Conservation (phyloP, 1,140 invertebrate species). For the Zaprionus africanus region DNA sequence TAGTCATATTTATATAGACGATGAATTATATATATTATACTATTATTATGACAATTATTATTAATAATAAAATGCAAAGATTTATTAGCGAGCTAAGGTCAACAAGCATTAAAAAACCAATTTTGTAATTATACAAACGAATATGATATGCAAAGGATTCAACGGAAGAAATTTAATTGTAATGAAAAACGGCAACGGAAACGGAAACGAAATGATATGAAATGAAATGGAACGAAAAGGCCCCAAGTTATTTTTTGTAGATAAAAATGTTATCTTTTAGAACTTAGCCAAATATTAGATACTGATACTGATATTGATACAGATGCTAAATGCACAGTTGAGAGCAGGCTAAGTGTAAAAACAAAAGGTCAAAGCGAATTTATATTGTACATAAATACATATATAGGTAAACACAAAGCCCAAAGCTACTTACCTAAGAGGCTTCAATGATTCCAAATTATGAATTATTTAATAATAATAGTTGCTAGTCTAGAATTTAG, state of each 20-base stretch:
- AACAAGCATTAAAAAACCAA: conserved; percentile 64
- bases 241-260: conserved; percentile 78
- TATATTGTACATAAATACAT: conserved; percentile 65
- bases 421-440: conserved; percentile 50
- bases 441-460: conserved; percentile 70
- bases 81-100: conserved; percentile 75
- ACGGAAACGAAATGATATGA: conserved; percentile 34
- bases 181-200: conserved; percentile 16
- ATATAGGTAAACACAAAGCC: conserved; percentile 63
- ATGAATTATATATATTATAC: conserved; percentile 58
- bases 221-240: conserved; percentile 37
- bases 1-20: conserved; percentile 64
- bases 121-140: conserved; percentile 74
- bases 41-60: conserved; percentile 78
- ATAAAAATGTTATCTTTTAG: conserved; percentile 83
- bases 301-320: conserved; percentile 48
- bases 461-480: conserved; percentile 57
- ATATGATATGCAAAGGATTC: conserved; percentile 26
- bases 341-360: conserved; percentile 70
- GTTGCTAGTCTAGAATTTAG: conserved; percentile 71
- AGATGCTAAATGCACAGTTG: conserved; percentile 48
- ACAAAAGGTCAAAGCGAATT: conserved; percentile 77
- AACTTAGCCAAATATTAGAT: conserved; percentile 81
- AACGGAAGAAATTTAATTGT: conserved; percentile 37
- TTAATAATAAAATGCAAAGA: conserved; percentile 66